phyloP scores from a whole-genome alignment of 2,797 vertebrate species.

The Pygocentrus nattereri region DNA sequence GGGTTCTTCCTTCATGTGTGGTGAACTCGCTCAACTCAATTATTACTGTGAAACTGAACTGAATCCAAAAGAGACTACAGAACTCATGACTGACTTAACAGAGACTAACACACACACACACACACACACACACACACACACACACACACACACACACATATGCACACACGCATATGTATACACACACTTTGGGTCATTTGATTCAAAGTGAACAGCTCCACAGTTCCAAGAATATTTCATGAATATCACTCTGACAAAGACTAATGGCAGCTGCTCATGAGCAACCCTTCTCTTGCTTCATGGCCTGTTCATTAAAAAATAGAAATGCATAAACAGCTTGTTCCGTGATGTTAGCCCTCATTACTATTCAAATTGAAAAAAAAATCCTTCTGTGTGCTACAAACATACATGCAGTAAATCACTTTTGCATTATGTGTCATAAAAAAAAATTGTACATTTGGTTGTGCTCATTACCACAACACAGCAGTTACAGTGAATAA shows the following conservation, averaged over 20 bases:
- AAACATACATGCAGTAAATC: slow-evolving; percentile 34
- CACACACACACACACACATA: not conserved
- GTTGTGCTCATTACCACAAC: slow-evolving; percentile 9
- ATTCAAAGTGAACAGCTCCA: not conserved
- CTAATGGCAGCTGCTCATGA: not conserved
- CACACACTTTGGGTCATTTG: not conserved
- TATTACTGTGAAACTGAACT: not conserved
- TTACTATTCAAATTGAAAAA: slow-evolving; percentile 29
- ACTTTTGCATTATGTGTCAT: slow-evolving; percentile 13
- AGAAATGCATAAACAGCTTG: slow-evolving; percentile 15
- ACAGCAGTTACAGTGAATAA: slow-evolving; percentile 7
- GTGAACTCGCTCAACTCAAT: not conserved
- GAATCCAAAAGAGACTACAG: not conserved
- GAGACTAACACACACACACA: not conserved
- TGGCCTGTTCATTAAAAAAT: slow-evolving; percentile 32
- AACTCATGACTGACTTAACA: not conserved
- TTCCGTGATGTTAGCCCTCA: slow-evolving; percentile 34
- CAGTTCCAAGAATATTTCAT: slow-evolving; percentile 6
- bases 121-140: not conserved
- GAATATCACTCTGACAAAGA: slow-evolving; percentile 30
- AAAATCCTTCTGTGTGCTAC: slow-evolving; percentile 10
- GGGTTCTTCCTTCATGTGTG: not conserved
- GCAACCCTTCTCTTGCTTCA: not conserved
- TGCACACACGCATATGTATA: not conserved
- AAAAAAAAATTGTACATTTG: slow-evolving; percentile 5